A percentile compares a stretch with the other conserved stretches of the same genome.
Conservation (phyloP, 2,113 vertebrate species). For the Odocoileus hemionus region DNA sequence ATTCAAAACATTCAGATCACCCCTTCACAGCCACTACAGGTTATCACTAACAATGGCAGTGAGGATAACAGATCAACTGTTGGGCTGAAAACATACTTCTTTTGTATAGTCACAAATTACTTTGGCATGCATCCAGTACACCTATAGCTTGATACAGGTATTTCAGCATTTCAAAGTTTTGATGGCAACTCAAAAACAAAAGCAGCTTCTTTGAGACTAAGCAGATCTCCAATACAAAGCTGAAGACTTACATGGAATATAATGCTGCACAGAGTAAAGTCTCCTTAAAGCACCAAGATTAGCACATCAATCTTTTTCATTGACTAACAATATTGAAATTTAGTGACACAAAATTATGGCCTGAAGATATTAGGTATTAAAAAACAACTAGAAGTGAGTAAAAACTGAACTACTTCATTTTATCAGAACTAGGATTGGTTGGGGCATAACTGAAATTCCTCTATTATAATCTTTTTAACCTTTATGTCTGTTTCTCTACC, state of each 20-base stretch:
- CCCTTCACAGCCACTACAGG: neutral
- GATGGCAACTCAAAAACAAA: neutral
- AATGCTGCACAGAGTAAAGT: neutral
- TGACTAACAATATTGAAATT: neutral
- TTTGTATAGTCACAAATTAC: neutral
- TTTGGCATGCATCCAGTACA: neutral
- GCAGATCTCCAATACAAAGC: neutral
- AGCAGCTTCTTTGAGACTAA: neutral
- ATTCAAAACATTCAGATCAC: neutral
- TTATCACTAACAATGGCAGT: neutral
- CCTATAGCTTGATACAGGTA: neutral
- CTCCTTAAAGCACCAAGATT: neutral
- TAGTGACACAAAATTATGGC: neutral
- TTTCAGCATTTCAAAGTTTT: constrained; percentile 1
- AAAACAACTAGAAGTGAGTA: neutral
- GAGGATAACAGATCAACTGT: neutral
- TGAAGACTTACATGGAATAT: neutral
- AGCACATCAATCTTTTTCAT: neutral
- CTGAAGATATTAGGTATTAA: neutral
- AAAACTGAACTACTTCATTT: neutral
- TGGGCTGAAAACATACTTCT: neutral
- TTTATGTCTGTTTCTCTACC: neutral
- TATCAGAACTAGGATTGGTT: neutral
- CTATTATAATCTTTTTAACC: neutral
- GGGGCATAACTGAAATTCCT: neutral